A percentile compares a stretch with the other conserved stretches of the same genome.
Evolutionary conservation across 2,113 vertebrate genomes (phyloP).

Genomic region (Lamprotornis superbus): DNA sequence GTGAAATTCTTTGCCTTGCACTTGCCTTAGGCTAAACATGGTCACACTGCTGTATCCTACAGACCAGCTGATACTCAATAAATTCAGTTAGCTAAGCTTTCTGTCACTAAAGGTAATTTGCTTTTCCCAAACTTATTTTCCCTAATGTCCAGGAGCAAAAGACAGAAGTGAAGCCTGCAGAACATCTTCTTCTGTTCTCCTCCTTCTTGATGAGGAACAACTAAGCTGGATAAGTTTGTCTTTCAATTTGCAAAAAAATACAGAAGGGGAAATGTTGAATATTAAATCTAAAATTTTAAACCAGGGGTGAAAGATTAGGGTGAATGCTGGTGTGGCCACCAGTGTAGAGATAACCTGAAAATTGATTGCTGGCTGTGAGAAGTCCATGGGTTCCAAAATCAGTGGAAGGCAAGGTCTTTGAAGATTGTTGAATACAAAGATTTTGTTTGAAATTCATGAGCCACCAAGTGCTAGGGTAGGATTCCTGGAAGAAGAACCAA

Average conservation of each 20-base stretch:
- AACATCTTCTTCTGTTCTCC: background rate
- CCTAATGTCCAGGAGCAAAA: background rate
- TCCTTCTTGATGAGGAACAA: background rate
- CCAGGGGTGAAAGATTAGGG: accelerated
- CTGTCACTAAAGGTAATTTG: background rate
- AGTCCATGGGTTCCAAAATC: background rate
- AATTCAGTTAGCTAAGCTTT: background rate
- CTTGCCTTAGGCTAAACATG: background rate
- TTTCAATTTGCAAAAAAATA: background rate
- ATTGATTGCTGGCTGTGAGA: background rate
- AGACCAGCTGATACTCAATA: background rate
- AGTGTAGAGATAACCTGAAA: background rate
- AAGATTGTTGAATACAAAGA: background rate
- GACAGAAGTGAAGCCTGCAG: accelerated
- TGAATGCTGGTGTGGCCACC: background rate
- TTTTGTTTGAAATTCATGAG: background rate
- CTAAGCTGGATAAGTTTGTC: background rate
- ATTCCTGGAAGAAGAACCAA: background rate
- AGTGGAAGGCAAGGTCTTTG: background rate
- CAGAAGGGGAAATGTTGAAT: background rate
- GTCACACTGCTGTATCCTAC: background rate
- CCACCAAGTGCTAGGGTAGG: background rate
- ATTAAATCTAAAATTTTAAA: background rate
- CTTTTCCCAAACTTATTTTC: background rate
- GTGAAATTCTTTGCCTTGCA: background rate